Conservation (phyloP, 2,888 invertebrate species). For the Chaetoderma sp. region DNA sequence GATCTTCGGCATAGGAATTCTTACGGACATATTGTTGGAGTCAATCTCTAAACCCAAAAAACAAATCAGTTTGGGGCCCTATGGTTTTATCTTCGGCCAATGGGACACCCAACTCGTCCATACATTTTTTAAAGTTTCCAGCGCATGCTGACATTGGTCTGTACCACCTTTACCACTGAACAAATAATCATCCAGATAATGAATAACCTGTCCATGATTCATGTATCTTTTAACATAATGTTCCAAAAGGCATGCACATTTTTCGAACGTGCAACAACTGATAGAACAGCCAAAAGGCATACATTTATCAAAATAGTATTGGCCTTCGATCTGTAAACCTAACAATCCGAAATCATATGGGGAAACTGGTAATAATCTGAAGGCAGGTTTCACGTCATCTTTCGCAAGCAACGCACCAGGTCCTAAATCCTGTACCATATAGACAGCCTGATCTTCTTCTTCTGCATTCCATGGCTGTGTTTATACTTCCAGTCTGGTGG, state of each 20-base stretch:
- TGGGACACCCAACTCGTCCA: conserved; percentile 9
- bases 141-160: neutral
- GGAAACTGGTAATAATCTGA: neutral
- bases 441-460: conserved; percentile 79
- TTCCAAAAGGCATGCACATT: conserved; percentile 1
- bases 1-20: neutral
- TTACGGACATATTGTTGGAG: conserved; percentile 7
- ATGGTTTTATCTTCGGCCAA: conserved; percentile 15
- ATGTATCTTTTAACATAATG: neutral
- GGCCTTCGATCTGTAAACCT: conserved; percentile 8
- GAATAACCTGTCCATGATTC: neutral
- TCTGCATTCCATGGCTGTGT: too few species aligned
- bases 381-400: conserved; percentile 14
- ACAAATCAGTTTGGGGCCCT: neutral
- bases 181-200: neutral
- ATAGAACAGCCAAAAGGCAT: conserved; percentile 9
- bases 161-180: neutral
- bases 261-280: conserved; percentile 9
- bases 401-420: conserved; percentile 13
- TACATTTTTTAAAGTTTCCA: conserved; percentile 1
- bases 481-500: too few species aligned
- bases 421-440: conserved; percentile 9
- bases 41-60: conserved; percentile 19
- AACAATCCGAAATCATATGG: conserved; percentile 5
- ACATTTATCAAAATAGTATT: conserved; percentile 1